Evolutionary conservation across 2,797 vertebrate species (phyloP).

Genomic region (Morelia viridis): DNA sequence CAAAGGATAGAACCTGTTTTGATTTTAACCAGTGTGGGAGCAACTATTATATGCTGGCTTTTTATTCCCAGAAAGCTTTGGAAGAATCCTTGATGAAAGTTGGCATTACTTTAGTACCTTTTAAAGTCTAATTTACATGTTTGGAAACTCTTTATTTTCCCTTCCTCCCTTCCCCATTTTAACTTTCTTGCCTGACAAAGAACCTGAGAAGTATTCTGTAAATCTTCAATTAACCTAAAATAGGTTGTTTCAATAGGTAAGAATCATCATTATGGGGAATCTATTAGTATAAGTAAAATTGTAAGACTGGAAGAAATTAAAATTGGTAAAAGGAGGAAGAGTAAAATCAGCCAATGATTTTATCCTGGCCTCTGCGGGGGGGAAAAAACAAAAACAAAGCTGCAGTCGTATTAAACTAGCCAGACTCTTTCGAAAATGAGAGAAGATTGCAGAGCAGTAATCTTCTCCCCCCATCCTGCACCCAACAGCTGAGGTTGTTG

Average conservation of each 20-base stretch:
- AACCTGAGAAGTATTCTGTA: neutral
- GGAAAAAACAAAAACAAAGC: neutral
- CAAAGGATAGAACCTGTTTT: neutral
- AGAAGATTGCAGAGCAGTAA: neutral
- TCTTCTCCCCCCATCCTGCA: neutral
- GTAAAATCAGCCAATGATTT: neutral
- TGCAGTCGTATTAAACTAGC: neutral
- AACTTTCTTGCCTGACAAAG: neutral
- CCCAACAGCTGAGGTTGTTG: neutral
- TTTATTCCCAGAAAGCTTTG: neutral
- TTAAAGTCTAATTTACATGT: neutral
- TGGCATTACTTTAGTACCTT: neutral
- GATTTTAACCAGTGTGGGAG: neutral
- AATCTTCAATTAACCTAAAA: neutral
- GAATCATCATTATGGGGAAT: neutral
- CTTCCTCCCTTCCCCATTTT: neutral
- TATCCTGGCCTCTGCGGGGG: neutral
- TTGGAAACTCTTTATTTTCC: accelerated
- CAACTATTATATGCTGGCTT: neutral
- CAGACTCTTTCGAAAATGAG: neutral
- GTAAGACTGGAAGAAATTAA: neutral
- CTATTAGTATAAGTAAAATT: neutral
- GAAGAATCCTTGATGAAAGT: neutral
- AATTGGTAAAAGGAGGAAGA: neutral
- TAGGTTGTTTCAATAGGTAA: neutral